Evolutionary conservation across 2,888 invertebrate species (phyloP).

Genomic region (Chrysolina americana): DNA sequence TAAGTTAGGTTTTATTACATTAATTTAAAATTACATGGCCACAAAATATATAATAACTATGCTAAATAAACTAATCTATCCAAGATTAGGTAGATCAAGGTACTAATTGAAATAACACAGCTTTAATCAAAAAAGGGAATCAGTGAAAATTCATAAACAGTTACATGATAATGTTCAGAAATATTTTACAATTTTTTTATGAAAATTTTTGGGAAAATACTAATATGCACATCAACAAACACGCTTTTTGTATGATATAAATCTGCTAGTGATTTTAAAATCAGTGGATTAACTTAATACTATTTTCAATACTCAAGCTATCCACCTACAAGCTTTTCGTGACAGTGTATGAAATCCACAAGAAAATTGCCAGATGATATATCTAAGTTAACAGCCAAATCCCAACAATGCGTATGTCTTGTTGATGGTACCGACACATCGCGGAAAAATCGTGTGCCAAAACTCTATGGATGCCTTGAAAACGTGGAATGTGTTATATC

Average conservation of each 20-base stretch:
- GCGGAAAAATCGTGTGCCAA: conserved; percentile 40
- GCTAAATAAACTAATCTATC: conserved; percentile 62
- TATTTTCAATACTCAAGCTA: conserved; percentile 51
- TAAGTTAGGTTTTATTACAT: conserved; percentile 70
- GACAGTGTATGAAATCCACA: conserved; percentile 3
- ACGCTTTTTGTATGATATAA: conserved; percentile 51
- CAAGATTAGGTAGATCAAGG: conserved; percentile 52
- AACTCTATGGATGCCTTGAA: conserved; percentile 42
- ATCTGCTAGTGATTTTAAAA: conserved; percentile 38
- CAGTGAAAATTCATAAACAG: conserved; percentile 41
- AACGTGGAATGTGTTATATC: conserved; percentile 55
- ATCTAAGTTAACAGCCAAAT: conserved; percentile 8
- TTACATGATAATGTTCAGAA: conserved; percentile 47
- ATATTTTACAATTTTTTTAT: conserved; percentile 47
- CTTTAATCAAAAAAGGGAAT: conserved; percentile 41
- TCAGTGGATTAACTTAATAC: conserved; percentile 15
- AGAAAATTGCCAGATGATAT: conserved; percentile 7
- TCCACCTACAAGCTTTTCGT: conserved; percentile 41
- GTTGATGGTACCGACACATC: conserved; percentile 1
- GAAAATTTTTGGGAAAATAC: conserved; percentile 55
- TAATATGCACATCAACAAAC: conserved; percentile 63
- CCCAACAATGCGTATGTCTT: conserved; percentile 2
- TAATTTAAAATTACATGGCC: conserved; percentile 72
- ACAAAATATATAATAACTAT: conserved; percentile 70
- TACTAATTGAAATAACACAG: conserved; percentile 49